Evolutionary conservation across 2,888 invertebrate genomes (phyloP).

Genomic region (Priocnemis perturbator): DNA sequence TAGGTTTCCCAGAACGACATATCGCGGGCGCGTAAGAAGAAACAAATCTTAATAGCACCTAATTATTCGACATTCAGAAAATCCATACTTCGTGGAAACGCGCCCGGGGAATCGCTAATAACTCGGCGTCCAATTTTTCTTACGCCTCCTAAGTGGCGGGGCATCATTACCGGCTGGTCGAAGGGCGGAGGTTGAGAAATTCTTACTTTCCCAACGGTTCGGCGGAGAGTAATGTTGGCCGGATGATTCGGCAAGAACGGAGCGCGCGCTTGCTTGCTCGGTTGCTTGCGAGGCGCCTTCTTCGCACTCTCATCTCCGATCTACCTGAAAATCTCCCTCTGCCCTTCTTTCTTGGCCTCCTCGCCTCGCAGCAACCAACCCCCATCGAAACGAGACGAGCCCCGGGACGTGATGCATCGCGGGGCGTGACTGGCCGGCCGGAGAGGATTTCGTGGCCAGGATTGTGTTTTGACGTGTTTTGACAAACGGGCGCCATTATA

Average conservation of each 20-base stretch:
- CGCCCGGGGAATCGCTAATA: not conserved
- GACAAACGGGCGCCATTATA: conserved; percentile 74
- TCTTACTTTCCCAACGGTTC: conserved; percentile 8
- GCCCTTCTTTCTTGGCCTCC: conserved; percentile 7
- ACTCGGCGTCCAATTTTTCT: conserved; percentile 3
- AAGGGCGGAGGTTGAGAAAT: conserved; percentile 2
- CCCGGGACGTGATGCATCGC: conserved; percentile 66
- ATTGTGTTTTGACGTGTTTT: conserved; percentile 75
- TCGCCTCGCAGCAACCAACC: conserved; percentile 2
- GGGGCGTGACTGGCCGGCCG: conserved; percentile 67
- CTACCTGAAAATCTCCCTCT: conserved; percentile 11
- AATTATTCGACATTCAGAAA: no score
- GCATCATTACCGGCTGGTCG: conserved; percentile 3
- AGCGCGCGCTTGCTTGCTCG: no score
- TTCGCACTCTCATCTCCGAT: conserved; percentile 8
- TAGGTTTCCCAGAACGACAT: no score
- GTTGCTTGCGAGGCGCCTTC: conserved; percentile 27
- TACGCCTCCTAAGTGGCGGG: not conserved
- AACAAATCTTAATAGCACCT: no score
- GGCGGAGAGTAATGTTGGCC: conserved; percentile 53
- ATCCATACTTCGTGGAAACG: not conserved
- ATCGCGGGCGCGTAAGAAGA: no score
- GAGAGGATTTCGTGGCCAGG: conserved; percentile 64
- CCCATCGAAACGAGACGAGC: conserved; percentile 22
- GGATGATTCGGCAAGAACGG: conserved; percentile 57